Conservation (phyloP, 2,888 invertebrate species). For the Ormyrus pomaceus region DNA sequence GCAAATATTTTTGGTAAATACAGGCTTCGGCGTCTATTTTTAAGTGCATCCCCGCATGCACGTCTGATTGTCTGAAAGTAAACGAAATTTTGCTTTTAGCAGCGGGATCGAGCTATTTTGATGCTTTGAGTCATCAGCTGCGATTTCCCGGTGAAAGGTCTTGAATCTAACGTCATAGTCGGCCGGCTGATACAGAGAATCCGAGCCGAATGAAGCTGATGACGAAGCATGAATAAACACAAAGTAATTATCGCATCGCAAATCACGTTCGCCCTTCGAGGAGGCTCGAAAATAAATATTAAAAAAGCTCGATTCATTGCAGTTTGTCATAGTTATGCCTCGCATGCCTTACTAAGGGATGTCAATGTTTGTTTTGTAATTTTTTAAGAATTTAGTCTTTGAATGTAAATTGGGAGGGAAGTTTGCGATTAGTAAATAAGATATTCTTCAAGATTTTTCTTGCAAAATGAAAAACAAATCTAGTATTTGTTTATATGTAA, state of each 20-base stretch:
- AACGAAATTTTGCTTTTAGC: background rate
- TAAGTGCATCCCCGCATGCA: constrained; percentile 10
- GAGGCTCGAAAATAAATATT: background rate
- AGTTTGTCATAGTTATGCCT: background rate
- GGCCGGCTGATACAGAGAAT: constrained; percentile 20
- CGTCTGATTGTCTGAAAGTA: background rate
- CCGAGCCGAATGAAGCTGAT: background rate
- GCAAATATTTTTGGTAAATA: constrained; percentile 42
- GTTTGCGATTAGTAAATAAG: no score
- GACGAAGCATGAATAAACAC: no score
- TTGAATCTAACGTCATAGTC: constrained; percentile 13
- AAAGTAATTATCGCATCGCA: no score
- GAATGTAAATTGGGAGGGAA: no score
- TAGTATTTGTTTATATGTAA: no score
- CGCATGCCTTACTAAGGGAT: no score
- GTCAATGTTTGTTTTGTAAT: no score
- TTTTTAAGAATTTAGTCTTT: no score
- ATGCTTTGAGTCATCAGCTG: constrained; percentile 42
- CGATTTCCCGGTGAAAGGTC: constrained; percentile 47
- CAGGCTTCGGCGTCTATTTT: background rate
- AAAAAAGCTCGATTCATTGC: no score
- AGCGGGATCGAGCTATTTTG: constrained; percentile 34
- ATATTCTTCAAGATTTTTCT: no score
- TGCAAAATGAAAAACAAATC: no score
- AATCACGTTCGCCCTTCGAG: no score